phyloP scores from a whole-genome alignment of 2,797 vertebrate genomes.

The Centropyge bicolor region DNA sequence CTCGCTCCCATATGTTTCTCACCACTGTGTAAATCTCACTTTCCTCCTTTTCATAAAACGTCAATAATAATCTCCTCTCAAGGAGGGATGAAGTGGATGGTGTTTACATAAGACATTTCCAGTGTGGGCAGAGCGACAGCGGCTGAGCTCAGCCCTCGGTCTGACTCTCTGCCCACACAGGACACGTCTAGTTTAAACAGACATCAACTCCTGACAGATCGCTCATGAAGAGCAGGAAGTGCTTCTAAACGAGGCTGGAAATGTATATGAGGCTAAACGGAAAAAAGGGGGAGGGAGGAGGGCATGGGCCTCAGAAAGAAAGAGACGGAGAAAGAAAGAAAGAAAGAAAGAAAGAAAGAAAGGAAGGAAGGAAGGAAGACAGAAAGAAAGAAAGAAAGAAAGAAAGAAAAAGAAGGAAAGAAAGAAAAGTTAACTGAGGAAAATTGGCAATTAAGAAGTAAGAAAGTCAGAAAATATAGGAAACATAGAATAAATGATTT shows the following conservation, averaged over 20 bases:
- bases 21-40: slow-evolving; percentile 57
- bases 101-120: slow-evolving; percentile 77
- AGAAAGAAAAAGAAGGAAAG: too few relatives aligned
- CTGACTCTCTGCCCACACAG: slow-evolving; percentile 69
- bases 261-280: slow-evolving; percentile 35
- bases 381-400: too few relatives aligned
- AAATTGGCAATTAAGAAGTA: neutral
- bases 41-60: slow-evolving; percentile 56
- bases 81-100: slow-evolving; percentile 62
- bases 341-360: too few relatives aligned
- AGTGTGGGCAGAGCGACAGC: slow-evolving; percentile 70
- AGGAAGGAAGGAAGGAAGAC: too few relatives aligned
- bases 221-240: slow-evolving; percentile 52
- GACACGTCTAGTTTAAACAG: slow-evolving; percentile 67
- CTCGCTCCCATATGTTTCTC: slow-evolving; percentile 46
- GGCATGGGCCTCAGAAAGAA: too few relatives aligned
- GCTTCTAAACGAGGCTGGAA: slow-evolving; percentile 43
- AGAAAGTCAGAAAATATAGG: neutral
- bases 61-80: slow-evolving; percentile 64
- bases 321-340: too few relatives aligned
- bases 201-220: slow-evolving; percentile 63
- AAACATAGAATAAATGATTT: neutral
- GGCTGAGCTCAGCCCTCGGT: slow-evolving; percentile 55
- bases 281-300: neutral
- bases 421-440: too few relatives aligned